A percentile compares a stretch with the other conserved stretches of the same genome.
Conservation (phyloP, 1,140 invertebrate species). For the Hyphantria cunea region DNA sequence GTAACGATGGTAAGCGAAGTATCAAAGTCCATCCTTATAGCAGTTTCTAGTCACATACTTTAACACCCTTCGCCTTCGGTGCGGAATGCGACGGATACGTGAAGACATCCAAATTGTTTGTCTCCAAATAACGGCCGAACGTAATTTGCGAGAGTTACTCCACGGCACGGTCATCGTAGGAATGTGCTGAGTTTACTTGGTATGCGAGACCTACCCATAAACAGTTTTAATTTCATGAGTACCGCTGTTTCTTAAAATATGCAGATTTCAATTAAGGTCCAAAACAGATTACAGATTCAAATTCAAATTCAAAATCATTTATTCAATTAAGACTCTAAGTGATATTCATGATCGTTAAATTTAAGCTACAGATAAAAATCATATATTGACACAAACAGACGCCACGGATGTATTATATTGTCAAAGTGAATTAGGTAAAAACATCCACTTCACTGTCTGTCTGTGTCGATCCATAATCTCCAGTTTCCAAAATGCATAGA, state of each 20-base stretch:
- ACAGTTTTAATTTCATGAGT: conserved; percentile 22
- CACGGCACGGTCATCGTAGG: conserved; percentile 40
- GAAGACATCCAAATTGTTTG: conserved; percentile 62
- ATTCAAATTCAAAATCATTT: too few species aligned
- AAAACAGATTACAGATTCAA: too few species aligned
- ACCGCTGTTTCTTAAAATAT: neutral
- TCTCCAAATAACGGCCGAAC: conserved; percentile 40
- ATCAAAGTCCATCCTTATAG: conserved; percentile 1
- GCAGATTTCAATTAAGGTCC: neutral
- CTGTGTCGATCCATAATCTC: too few species aligned
- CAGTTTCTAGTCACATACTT: conserved; percentile 59
- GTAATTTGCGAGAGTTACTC: conserved; percentile 58
- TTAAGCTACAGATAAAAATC: too few species aligned
- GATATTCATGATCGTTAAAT: too few species aligned
- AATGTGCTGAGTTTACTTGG: conserved; percentile 44
- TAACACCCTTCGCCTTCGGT: conserved; percentile 45
- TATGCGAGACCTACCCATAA: conserved; percentile 15
- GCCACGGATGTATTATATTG: too few species aligned
- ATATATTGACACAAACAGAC: too few species aligned
- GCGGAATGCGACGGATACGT: conserved; percentile 55
- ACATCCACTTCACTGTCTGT: too few species aligned
- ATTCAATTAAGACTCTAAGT: too few species aligned
- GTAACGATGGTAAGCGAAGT: neutral
- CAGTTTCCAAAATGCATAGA: too few species aligned
- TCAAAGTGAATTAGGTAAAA: too few species aligned